A percentile compares a stretch with the other conserved stretches of the same genome.
Conservation (phyloP, 2,888 invertebrate species). For the Neoaliturus tenellus region DNA sequence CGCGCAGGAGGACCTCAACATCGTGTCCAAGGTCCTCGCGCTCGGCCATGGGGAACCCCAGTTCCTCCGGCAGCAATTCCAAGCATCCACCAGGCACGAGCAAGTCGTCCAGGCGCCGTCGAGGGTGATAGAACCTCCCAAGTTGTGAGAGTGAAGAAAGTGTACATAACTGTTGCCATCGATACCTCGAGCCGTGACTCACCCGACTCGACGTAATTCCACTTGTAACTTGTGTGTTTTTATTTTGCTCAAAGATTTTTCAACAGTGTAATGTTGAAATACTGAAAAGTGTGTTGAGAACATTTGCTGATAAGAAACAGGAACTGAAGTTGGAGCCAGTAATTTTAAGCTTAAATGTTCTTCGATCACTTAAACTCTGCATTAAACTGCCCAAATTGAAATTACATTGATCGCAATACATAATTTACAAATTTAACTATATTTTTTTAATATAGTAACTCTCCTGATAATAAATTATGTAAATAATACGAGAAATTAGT, state of each 20-base stretch:
- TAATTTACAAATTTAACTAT: no score
- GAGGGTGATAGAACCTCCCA: conserved; percentile 56
- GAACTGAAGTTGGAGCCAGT: background rate
- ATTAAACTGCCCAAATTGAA: no score
- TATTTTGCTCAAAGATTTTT: background rate
- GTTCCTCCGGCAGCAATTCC: conserved; percentile 44
- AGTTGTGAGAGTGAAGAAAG: conserved; percentile 8
- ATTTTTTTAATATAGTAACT: no score
- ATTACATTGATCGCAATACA: no score
- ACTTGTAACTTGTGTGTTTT: background rate
- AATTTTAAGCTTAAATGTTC: background rate
- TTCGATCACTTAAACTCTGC: no score
- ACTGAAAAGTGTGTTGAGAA: no score
- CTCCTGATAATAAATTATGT: no score
- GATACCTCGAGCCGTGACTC: background rate
- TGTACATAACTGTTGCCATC: conserved; percentile 25
- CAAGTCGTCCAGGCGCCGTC: conserved; percentile 54
- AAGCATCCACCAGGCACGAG: conserved; percentile 48
- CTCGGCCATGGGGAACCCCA: conserved; percentile 80
- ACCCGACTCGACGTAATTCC: background rate
- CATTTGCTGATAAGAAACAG: background rate
- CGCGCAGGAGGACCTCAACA: conserved; percentile 84
- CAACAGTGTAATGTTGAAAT: background rate
- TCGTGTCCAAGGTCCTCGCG: conserved; percentile 88
- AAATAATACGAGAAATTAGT: no score